Evolutionary conservation across 2,888 invertebrate genomes (phyloP).

Genomic region (Gryllus longicercus): DNA sequence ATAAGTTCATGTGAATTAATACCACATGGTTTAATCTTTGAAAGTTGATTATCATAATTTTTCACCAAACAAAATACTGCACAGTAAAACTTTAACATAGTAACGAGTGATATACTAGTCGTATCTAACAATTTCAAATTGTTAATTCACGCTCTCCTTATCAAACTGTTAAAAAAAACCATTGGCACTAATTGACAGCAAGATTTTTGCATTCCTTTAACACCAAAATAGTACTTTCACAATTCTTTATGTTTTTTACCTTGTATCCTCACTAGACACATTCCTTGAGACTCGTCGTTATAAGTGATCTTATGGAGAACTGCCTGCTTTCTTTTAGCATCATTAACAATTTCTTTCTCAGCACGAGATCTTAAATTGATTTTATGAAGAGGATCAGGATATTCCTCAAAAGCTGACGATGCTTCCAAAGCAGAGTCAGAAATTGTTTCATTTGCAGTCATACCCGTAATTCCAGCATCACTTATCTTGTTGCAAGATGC

Average conservation of each 20-base stretch:
- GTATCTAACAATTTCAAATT: too few relatives aligned
- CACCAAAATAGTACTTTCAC: too few relatives aligned
- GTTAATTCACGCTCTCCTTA: too few relatives aligned
- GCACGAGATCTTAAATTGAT: conserved; percentile 64
- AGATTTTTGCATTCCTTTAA: too few relatives aligned
- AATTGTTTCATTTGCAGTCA: conserved; percentile 42
- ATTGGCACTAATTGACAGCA: too few relatives aligned
- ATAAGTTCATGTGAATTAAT: too few relatives aligned
- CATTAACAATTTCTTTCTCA: conserved; percentile 65
- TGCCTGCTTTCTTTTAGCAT: conserved; percentile 61
- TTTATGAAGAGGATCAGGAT: conserved; percentile 34
- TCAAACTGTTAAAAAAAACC: too few relatives aligned
- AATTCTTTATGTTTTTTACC: conserved; percentile 30
- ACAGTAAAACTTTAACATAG: too few relatives aligned
- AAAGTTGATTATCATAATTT: too few relatives aligned
- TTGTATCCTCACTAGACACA: conserved; percentile 53
- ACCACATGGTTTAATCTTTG: too few relatives aligned
- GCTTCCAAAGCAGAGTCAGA: neutral
- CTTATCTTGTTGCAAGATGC: conserved; percentile 66
- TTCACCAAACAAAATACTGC: too few relatives aligned
- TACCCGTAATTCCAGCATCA: conserved; percentile 68
- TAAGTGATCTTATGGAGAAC: conserved; percentile 45
- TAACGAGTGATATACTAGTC: too few relatives aligned
- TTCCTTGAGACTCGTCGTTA: conserved; percentile 50
- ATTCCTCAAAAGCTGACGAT: neutral